Evolutionary conservation across 2,113 vertebrate genomes (phyloP), one percentile per base, ranked within the genome.

Genomic region (Pantherophis guttatus): DNA sequence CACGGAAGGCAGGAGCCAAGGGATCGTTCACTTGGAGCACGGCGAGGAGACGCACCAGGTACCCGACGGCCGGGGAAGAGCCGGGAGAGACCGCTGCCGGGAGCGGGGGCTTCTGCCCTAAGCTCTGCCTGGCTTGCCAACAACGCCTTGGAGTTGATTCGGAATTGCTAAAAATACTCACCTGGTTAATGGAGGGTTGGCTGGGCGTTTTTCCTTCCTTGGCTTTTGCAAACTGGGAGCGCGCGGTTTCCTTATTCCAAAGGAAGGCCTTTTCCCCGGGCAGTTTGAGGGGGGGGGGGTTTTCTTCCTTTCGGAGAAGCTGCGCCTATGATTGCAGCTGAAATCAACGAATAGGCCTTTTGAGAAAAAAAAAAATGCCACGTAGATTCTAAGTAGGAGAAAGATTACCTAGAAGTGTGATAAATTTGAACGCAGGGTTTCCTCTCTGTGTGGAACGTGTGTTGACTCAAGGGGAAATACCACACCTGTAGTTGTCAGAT

Each of bases 1-100:
- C 98, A 99, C 97, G 94, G 99, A 99, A 97, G 98, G 97, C 95
- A 98, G 98, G 95, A 99, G 98, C 97, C 98, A 99, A 96, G 99
- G 99, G 95, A 99, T 99, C 96, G 97, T 99, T 96, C 98, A 98
- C 86, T 94, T 99, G 94, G 99, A 99, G 96, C 98, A 98, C 19
- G 93, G 98, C 95, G 98, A 98, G 95, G 98, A 99, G 94, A 58
- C 94, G 6, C 97, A 92, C 95, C 98, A 99, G 98, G 99, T 99
- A 97, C 17, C 62, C 92, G 90, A 54, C 62, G 95, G 89, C 70
- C 94, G 57, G 59, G 92, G 93, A 85, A 8, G 65, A 21, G 3
- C 50, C 24, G 23, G 12, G 81, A 29, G 81, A 48, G 85, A 86
- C 17, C 90, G 23, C 5, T 21, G 88, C 15, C 58, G 21, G 88